Evolutionary conservation across 1,140 invertebrate genomes (phyloP), one percentile per base, ranked within the genome.

Genomic region (Chelonus insularis): DNA sequence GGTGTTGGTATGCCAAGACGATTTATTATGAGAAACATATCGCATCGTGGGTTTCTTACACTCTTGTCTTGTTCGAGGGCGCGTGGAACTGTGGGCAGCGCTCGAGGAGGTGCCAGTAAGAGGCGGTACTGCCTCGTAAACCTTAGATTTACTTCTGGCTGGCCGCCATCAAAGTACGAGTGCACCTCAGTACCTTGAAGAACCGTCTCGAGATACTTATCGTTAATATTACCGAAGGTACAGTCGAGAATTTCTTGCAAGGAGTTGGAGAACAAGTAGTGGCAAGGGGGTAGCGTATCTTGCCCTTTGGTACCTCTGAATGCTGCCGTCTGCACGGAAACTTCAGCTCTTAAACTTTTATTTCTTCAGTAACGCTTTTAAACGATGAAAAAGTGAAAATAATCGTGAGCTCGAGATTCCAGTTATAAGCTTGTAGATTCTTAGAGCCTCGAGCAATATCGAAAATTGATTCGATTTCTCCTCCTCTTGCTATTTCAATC

Each of bases 101-200:
- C 77, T 79, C 76, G 76, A 79, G 79, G 78, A 81, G 79, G 79
- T 77, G 79, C 79, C 78, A 80, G 79, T 81, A 81, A 81, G 79
- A 80, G 79, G 79, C 79, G 79, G 79, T 78, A 76, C 78, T 80
- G 77, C 77, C 78, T 81, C 79, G 77, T 80, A 81, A 80, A 81
- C 78, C 76, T 80, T 80, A 81, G 77, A 81, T 81, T 81, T 81
- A 81, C 79, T 81, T 78, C 77, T 77, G 75, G 74, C 76, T 73
- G 71, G 77, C 76, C 78, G 79, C 78, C 79, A 81, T 81, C 78
- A 76, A 80, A 76, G 72, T 73, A 74, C n/a, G 37, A 39, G 41
- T 43, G 41, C 41, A 43, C 41, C 41, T 16, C 34, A 41, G 52
- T 32, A 54, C 64, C 62, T 59, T 60, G 66, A 70, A 69, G 70